Base-by-base conservation (phyloP, 2,113 vertebrate species). In the Odocoileus virginianus region DNA sequence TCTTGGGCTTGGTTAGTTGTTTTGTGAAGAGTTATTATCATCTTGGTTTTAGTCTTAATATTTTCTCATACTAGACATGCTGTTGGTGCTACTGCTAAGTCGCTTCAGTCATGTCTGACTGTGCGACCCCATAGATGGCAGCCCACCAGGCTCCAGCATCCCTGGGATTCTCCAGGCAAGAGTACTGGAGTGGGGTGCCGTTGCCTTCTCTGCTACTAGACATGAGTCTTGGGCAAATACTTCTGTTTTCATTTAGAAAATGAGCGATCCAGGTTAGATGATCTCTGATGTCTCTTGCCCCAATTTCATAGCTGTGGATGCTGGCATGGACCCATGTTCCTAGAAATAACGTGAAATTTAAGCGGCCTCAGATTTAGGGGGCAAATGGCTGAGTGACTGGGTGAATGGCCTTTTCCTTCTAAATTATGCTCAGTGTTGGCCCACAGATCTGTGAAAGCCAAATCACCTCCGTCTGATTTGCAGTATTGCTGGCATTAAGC, bases 391-490 rank as follows among this genome's bases (percentile, higher is more conserved):
- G 64, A 45, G 76, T 71, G 83, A 78, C 21, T 87, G 40, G 92
- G 89, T 84, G 74, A 95, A 45, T 54, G 71, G 45, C 61, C 36
- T 86, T 71, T 87, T 92, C 33, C 76, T 91, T 87, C 17, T 88
- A 43, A 83, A 58, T 89, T 45, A 85, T 83, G 25, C 71, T 89
- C 40, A 7, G 27, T 43, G 9, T 79, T 96, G 81, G 93, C 74
- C 76, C 40, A 33, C 10, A 79, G 27, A 87, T 45, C 76, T 81
- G 7, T 50, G 89, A 61, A 86, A 21, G 21, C 58, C 81, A 23
- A 61, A 57, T 94, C 92, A 87, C 78, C 55, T 76, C 86, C 89
- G 83, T 97, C 84, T 95, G 93, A 84, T 64, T 93, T 97, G 94
- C 43, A 93, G 33, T 85, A 27, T 1, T 67, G 19, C 60, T 95